phyloP scores from a whole-genome alignment of 2,888 invertebrate species.

The Melipona beecheii region DNA sequence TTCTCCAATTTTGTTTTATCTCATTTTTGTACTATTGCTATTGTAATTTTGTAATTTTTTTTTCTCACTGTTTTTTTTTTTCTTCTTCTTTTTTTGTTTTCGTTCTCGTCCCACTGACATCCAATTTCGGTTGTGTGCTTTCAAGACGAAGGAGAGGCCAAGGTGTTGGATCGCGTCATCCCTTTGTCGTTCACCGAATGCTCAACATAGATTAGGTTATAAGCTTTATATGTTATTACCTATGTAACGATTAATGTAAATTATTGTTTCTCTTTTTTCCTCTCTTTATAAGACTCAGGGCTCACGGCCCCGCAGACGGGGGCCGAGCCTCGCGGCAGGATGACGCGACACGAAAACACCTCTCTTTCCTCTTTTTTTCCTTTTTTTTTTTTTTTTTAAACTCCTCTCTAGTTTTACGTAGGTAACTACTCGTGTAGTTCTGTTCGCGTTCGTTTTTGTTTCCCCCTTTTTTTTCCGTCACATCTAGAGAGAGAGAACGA shows the following conservation, averaged over 20 bases:
- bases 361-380: constrained; percentile 37
- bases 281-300: constrained; percentile 74
- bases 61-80: constrained; percentile 15
- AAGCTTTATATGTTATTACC: constrained; percentile 75
- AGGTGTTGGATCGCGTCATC: constrained; percentile 58
- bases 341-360: constrained; percentile 68
- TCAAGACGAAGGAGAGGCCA: constrained; percentile 39
- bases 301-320: constrained; percentile 33
- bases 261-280: constrained; percentile 74
- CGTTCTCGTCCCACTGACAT: constrained; percentile 1
- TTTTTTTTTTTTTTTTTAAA: background rate
- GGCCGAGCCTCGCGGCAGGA: constrained; percentile 66
- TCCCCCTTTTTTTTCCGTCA: background rate
- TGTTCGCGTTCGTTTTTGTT: constrained; percentile 53
- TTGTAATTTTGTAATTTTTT: constrained; percentile 46
- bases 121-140: constrained; percentile 60
- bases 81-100: background rate
- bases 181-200: constrained; percentile 76
- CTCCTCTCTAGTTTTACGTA: constrained; percentile 46
- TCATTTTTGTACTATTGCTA: constrained; percentile 45
- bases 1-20: constrained; percentile 38
- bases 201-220: constrained; percentile 81
- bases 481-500: constrained; percentile 7
- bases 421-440: constrained; percentile 10
- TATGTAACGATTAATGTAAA: constrained; percentile 78